A percentile compares a stretch with the other conserved stretches of the same genome.
Evolutionary conservation across 2,113 vertebrate genomes (phyloP).

Genomic region (Onychostoma macrolepis): DNA sequence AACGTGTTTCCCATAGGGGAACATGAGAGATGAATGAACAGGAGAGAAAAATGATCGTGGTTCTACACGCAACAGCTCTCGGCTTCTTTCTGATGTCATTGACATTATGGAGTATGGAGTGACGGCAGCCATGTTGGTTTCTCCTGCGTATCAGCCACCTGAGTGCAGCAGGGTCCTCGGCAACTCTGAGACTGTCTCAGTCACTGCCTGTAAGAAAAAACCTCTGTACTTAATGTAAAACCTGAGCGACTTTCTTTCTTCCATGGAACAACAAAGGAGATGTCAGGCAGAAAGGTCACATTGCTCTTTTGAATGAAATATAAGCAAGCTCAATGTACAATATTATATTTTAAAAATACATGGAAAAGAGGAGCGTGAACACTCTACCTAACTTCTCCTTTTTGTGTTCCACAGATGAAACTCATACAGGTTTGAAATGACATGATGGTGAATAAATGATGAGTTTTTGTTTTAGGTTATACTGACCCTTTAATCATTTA

Average conservation of each 20-base stretch:
- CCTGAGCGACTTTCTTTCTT: neutral
- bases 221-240: neutral
- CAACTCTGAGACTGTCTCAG: neutral
- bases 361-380: neutral
- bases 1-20: neutral
- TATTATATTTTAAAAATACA: neutral
- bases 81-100: constrained; percentile 19
- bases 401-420: neutral
- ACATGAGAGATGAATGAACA: neutral
- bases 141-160: constrained; percentile 31
- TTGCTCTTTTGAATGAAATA: neutral
- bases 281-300: neutral
- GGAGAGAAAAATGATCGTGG: neutral
- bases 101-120: constrained; percentile 10
- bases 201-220: constrained; percentile 30
- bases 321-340: neutral
- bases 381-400: neutral
- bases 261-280: neutral
- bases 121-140: constrained; percentile 39
- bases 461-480: neutral
- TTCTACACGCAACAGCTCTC: neutral
- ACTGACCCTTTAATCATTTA: neutral
- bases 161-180: constrained; percentile 31
- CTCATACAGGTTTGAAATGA: neutral
- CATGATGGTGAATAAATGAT: neutral